Evolutionary conservation across 2,888 invertebrate species (phyloP).

Genomic region (Oscheius onirici): DNA sequence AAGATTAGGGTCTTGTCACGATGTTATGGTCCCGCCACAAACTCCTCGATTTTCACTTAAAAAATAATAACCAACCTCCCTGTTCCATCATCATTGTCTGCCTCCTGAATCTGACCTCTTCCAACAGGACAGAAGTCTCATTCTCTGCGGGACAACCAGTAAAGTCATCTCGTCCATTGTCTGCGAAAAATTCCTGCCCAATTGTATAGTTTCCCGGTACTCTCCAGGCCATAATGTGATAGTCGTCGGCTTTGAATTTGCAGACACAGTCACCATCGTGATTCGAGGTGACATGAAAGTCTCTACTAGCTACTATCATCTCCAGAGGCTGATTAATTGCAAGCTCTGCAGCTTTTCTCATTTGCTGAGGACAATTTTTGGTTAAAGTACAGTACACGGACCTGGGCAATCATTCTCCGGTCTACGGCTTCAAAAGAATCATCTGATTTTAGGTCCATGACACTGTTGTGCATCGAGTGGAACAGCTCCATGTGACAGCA

Average conservation of each 20-base stretch:
- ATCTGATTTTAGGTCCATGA: neutral
- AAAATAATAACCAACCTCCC: neutral
- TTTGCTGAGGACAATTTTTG: neutral
- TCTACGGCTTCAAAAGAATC: conserved; percentile 4
- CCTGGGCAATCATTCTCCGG: neutral
- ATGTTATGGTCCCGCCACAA: neutral
- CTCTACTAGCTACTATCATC: neutral
- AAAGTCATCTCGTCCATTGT: conserved; percentile 1
- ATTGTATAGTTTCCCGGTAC: conserved; percentile 8
- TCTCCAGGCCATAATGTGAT: conserved; percentile 22
- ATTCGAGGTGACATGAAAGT: conserved; percentile 12
- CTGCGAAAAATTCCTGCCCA: conserved; percentile 3
- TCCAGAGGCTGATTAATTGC: conserved; percentile 6
- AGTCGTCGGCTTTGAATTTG: conserved; percentile 11
- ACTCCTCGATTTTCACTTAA: neutral
- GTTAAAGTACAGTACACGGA: neutral
- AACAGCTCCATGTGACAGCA: conserved; percentile 19
- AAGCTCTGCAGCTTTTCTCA: conserved; percentile 3
- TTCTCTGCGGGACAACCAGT: neutral
- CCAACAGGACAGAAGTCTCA: too few species aligned
- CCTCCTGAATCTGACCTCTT: too few species aligned
- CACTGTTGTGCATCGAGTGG: conserved; percentile 7
- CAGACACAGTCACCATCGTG: conserved; percentile 13
- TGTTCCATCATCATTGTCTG: neutral
- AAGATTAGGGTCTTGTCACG: neutral